Conservation (phyloP, 2,113 vertebrate genomes). For the Melanerpes formicivorus region DNA sequence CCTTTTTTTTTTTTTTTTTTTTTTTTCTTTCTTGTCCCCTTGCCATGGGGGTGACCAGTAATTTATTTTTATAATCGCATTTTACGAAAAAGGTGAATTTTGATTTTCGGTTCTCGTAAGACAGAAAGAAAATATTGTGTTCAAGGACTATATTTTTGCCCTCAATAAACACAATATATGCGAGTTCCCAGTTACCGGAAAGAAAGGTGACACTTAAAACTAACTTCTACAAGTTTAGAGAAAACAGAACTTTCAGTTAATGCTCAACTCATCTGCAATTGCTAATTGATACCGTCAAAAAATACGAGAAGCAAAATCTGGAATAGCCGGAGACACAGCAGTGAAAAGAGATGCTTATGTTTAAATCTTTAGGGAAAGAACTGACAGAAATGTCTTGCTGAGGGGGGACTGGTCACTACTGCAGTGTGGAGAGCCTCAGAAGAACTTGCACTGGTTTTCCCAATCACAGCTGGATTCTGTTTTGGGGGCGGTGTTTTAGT, state of each 20-base stretch:
- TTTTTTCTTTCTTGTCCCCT: neutral
- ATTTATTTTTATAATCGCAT: neutral
- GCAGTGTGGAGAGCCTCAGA: neutral
- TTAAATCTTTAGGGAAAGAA: neutral
- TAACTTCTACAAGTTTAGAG: slow-evolving; percentile 47
- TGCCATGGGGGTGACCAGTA: neutral
- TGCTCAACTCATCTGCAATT: neutral
- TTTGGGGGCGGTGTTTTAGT: neutral
- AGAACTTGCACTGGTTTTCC: neutral
- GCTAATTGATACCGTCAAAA: neutral
- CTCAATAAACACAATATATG: slow-evolving; percentile 4
- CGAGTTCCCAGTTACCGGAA: slow-evolving; percentile 47
- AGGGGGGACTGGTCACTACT: neutral
- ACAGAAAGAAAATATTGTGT: neutral
- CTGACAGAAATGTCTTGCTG: neutral
- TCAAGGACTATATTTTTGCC: slow-evolving; percentile 7
- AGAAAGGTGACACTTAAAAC: slow-evolving; percentile 67
- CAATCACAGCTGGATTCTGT: neutral
- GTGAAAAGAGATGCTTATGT: neutral
- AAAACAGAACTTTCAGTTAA: slow-evolving; percentile 60
- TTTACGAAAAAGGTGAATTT: neutral
- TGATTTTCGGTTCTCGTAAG: neutral
- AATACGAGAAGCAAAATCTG: neutral
- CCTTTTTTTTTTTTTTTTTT: neutral
- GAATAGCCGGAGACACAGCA: neutral